Evolutionary conservation across 2,113 vertebrate species (phyloP), one percentile per base, ranked within the genome.

Genomic region (Stigmatopora nigra): DNA sequence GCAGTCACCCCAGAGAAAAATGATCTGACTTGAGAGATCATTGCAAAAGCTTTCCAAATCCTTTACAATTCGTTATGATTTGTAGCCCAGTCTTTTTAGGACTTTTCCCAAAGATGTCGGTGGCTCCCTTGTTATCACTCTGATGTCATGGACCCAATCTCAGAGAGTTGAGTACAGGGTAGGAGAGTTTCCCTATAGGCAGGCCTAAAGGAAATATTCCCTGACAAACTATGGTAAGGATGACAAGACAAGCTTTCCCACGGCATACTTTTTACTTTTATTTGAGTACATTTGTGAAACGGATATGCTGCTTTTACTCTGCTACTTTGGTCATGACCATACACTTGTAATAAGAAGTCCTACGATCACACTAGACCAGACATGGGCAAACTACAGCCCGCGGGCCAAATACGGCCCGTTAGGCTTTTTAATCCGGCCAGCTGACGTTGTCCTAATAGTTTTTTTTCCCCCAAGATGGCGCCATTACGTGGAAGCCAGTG

Each of bases 111-210:
- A 66, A 75, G 41, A 81, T 66, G 64, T 66, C 53, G 41, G 35
- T 14, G 67, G 67, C 63, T 71, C 68, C 73, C 67, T 70, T 80
- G 80, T 82, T 86, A 85, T 86, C 80, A 69, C 46, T 10, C 35
- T 87, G 84, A 89, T 79, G 79, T 88, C 84, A 86, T 82, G 69
- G 79, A 72, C 71, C 65, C 70, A 78, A 70, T 84, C 63, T 71
- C 65, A 65, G 69, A 74, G 78, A 69, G 81, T 87, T 82, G 81
- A 46, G 19, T 71, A 82, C 68, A 82, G 77, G 73, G 77, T 65
- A 64, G 64, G 67, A 61, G 65, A 75, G 72, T 74, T 61, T 51
- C 70, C 67, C 70, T 60, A 52, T 41, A 70, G 47, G 68, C 64
- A 69, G 60, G 59, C 58, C 41, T 12, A 81, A 74, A 79, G 78